phyloP scores from a whole-genome alignment of 2,797 vertebrate genomes.

The Poecilia gillii region DNA sequence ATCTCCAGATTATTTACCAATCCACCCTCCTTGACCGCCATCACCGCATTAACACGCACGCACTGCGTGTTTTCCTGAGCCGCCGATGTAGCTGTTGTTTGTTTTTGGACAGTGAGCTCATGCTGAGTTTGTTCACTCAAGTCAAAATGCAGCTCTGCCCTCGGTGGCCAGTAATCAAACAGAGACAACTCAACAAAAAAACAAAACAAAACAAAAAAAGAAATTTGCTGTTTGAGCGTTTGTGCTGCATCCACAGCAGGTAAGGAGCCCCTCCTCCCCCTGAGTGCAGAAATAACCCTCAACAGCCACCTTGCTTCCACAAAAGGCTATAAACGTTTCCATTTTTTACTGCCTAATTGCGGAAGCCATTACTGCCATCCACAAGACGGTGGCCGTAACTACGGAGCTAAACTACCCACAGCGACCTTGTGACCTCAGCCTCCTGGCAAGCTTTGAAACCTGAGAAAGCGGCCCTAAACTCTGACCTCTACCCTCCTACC shows the following conservation, averaged over 20 bases:
- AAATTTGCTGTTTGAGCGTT: constrained; percentile 30
- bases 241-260: constrained; percentile 40
- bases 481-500: constrained; percentile 71
- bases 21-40: constrained; percentile 6
- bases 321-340: constrained; percentile 75
- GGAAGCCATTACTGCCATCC: constrained; percentile 76
- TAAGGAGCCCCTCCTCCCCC: constrained; percentile 28
- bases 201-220: constrained; percentile 27
- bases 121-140: constrained; percentile 71
- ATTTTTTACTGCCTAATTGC: constrained; percentile 81
- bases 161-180: constrained; percentile 64
- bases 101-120: constrained; percentile 65
- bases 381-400: constrained; percentile 69
- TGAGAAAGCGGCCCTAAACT: constrained; percentile 77
- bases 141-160: constrained; percentile 67
- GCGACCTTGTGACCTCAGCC: constrained; percentile 65
- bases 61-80: constrained; percentile 17
- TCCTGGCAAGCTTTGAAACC: constrained; percentile 79
- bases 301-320: constrained; percentile 41
- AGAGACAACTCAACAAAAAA: constrained; percentile 48
- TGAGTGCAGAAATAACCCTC: constrained; percentile 30
- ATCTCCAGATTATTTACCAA: constrained; percentile 21
- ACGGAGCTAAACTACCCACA: constrained; percentile 62
- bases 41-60: neutral
- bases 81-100: constrained; percentile 21